A percentile compares a stretch with the other conserved stretches of the same genome.
Conservation (phyloP, 2,797 vertebrate species). For the Decapterus maruadsi region DNA sequence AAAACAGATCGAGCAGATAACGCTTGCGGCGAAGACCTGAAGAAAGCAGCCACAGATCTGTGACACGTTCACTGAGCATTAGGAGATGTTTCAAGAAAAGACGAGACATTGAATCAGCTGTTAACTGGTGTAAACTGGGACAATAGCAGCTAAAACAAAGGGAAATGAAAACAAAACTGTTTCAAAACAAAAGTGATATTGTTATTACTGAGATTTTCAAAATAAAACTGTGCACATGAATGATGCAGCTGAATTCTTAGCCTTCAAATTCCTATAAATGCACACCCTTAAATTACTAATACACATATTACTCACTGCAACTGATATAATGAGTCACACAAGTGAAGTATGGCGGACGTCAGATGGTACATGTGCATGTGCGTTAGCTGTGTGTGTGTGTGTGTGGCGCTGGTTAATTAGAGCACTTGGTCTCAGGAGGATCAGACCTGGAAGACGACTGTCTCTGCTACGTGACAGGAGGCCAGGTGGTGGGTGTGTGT, state of each 20-base stretch:
- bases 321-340: background rate
- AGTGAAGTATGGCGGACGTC: background rate
- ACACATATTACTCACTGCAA: background rate
- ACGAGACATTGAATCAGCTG: too few relatives aligned
- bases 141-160: too few relatives aligned
- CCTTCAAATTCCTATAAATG: background rate
- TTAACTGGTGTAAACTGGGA: background rate
- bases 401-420: conserved; percentile 64
- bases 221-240: background rate
- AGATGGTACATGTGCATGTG: background rate
- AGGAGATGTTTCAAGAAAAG: background rate
- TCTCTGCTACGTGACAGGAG: conserved; percentile 73
- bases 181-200: too few relatives aligned
- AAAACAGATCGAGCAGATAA: background rate
- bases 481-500: conserved; percentile 62
- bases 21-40: background rate
- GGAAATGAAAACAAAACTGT: too few relatives aligned
- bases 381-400: conserved; percentile 30
- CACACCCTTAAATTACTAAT: background rate
- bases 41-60: too few relatives aligned
- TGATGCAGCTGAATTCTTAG: background rate
- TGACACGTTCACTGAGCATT: background rate
- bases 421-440: conserved; percentile 74
- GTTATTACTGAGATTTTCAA: background rate
- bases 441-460: conserved; percentile 65